Percentiles rank a stretch among this genome's conserved stretches.
Evolutionary conservation across 2,113 vertebrate species (phyloP).

Genomic region (Neodon shergylaensis): DNA sequence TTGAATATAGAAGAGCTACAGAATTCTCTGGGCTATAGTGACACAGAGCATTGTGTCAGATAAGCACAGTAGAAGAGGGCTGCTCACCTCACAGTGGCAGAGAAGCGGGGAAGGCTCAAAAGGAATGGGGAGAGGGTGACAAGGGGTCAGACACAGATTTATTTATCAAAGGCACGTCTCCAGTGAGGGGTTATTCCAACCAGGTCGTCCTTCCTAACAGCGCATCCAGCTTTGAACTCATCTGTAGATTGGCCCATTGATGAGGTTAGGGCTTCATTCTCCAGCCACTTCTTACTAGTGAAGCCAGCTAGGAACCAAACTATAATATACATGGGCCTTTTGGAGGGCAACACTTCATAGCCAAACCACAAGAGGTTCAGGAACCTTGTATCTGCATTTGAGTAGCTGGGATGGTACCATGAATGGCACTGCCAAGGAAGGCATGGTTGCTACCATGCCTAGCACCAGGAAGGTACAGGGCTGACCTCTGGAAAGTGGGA

Average conservation of each 20-base stretch:
- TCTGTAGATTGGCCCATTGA: too few relatives aligned
- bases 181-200: neutral
- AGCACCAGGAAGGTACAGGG: neutral
- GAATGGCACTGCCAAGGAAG: neutral
- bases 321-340: neutral
- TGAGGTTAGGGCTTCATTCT: neutral
- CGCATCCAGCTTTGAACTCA: neutral
- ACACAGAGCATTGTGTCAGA: too few relatives aligned
- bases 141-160: neutral
- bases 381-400: neutral
- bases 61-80: neutral
- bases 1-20: neutral
- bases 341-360: neutral
- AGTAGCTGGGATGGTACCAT: neutral
- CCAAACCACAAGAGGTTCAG: neutral
- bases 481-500: neutral
- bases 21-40: neutral
- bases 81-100: neutral
- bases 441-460: rapidly evolving
- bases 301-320: neutral
- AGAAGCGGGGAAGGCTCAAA: too few relatives aligned
- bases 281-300: neutral
- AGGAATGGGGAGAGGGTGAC: neutral
- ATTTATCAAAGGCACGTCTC: neutral
- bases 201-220: neutral